phyloP scores from a whole-genome alignment of 2,888 invertebrate species.

The Pollenia griseotomentosa region DNA sequence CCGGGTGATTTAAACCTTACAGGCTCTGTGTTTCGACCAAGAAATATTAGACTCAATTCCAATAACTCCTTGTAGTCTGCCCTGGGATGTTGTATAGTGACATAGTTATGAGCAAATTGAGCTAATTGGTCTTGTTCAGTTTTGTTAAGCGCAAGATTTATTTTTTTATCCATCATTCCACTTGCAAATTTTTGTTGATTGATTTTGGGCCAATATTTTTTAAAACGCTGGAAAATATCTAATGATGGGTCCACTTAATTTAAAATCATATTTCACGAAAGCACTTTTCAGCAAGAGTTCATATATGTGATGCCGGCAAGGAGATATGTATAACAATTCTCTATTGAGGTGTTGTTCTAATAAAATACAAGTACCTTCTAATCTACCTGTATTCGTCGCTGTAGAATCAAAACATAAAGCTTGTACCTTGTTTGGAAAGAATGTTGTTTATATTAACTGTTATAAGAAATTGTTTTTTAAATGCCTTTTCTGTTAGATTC shows the following conservation, averaged over 20 bases:
- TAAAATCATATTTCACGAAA: slow-evolving; percentile 39
- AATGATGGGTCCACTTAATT: slow-evolving; percentile 45
- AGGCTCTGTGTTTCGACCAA: slow-evolving; percentile 43
- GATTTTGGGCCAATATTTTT: slow-evolving; percentile 36
- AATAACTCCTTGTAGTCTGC: slow-evolving; percentile 28
- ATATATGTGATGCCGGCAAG: slow-evolving; percentile 33
- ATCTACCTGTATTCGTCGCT: slow-evolving; percentile 12
- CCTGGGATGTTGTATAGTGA: slow-evolving; percentile 23
- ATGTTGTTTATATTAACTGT: slow-evolving; percentile 1
- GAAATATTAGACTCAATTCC: slow-evolving; percentile 40
- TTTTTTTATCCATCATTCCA: slow-evolving; percentile 26
- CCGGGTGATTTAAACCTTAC: slow-evolving; percentile 26
- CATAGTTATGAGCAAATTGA: slow-evolving; percentile 37
- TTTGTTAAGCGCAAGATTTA: slow-evolving; percentile 40
- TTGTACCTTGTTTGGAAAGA: background rate
- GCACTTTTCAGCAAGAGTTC: slow-evolving; percentile 36
- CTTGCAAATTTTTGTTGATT: slow-evolving; percentile 14
- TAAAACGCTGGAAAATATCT: slow-evolving; percentile 47
- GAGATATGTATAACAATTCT: slow-evolving; percentile 29
- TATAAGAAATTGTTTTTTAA: slow-evolving; percentile 30
- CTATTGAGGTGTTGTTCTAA: slow-evolving; percentile 18
- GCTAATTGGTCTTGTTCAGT: slow-evolving; percentile 33
- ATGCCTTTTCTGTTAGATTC: slow-evolving; percentile 51
- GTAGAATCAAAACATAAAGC: background rate
- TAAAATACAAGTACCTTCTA: slow-evolving; percentile 13